A percentile compares a stretch with the other conserved stretches of the same genome.
These are phyloP conservation scores for Dryococelus australis DNA, from an alignment of 2,888 invertebrate genomes.

Conservation along the genomic window DNA sequence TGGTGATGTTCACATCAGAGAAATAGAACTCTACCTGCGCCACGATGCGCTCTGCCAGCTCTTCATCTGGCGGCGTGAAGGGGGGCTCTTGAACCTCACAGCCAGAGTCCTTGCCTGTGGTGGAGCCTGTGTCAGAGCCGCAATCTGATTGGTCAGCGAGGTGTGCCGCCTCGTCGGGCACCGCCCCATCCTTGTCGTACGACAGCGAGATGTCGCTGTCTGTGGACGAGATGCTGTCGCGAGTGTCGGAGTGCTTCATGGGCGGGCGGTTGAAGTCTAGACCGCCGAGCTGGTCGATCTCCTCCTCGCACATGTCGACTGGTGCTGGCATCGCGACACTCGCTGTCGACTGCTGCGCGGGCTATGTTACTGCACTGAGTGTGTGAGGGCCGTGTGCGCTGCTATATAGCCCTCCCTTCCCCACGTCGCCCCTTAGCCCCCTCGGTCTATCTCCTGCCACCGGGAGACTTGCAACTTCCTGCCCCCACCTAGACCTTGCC, in stretches of 20 bases:
- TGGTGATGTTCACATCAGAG: slow-evolving; percentile 92
- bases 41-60: slow-evolving; percentile 78
- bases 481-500: not conserved
- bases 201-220: slow-evolving; percentile 68
- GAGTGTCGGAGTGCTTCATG: slow-evolving; percentile 64
- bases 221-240: slow-evolving; percentile 68
- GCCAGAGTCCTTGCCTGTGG: slow-evolving; percentile 68
- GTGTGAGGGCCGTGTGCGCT: not conserved
- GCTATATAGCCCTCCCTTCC: too few species aligned
- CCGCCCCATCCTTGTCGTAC: slow-evolving; percentile 59
- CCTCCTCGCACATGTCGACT: slow-evolving; percentile 2
- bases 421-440: not conserved
- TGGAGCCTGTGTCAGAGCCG: slow-evolving; percentile 69
- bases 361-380: not conserved
- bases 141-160: slow-evolving; percentile 72
- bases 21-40: slow-evolving; percentile 95
- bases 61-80: slow-evolving; percentile 73
- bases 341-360: not conserved
- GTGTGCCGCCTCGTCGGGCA: slow-evolving; percentile 66
- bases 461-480: not conserved
- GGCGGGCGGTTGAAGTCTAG: slow-evolving; percentile 57
- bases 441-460: not conserved
- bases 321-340: slow-evolving; percentile 30
- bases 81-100: slow-evolving; percentile 61
- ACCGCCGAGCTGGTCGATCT: slow-evolving; percentile 52